Base-by-base conservation (phyloP, 2,888 invertebrate genomes). In the Rapana venosa region DNA sequence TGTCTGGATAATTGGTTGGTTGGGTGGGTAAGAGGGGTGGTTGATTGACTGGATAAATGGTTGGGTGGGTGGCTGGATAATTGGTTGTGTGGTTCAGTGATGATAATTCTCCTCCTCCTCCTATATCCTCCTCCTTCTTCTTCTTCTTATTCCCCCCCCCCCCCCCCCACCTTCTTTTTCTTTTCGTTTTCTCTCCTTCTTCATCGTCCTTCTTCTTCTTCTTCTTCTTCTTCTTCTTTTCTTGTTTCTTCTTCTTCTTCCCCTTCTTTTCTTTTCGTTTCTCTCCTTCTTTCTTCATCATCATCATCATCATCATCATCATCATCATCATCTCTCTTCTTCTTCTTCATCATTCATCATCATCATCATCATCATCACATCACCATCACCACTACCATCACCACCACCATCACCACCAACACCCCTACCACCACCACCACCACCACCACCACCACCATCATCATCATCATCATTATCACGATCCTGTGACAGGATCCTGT, bases 401-500 rank as follows among this genome's bases (percentile, higher is more conserved):
- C 61, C 61, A 84, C 56, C 22, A 84, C 17, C 36, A 84, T n/a
- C 79, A 79, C 35, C 26, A 79, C 35, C 26, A 79, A 1, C 79
- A 79, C 17, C 79, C 5, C 15, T 22, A 32, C 35, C 26, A 79
- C 35, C 79, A 79, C 17, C 79, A 79, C 35, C 79, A 32, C 35
- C n/a, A 79, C 35, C 79, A 79, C 15, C 79, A 79, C 15, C 79
- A 79, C 15, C 79, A 5, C 17, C 79, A 79, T 20, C 26, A 79
- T n/a, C 79, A 79, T 22, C 61, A 61, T 22, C 61, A 4, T 22
- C 61, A 61, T 22, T 61, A 61, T 22, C 61, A 61, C 13, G 30
- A 17, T 30, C 8, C 22, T 47, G n/a, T 85, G 26, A 2, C 87
- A 94, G 94, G 15, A 87, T 93, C 11, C 90, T 94, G 90, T 91